Base-by-base conservation (phyloP, 2,888 invertebrate species). In the Nineta flava region DNA sequence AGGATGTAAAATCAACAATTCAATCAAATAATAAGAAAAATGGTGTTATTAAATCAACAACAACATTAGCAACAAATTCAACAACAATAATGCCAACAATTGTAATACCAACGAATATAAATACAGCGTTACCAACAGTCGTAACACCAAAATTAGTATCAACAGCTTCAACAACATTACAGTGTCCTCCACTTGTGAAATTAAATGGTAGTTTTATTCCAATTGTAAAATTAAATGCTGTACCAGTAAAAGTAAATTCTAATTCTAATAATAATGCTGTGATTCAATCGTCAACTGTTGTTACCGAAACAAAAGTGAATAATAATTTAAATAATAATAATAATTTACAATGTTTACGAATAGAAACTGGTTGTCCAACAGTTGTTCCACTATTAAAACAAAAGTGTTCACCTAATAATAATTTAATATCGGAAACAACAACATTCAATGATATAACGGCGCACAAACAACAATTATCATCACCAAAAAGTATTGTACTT, bases 191-290 rank as follows among this genome's bases (percentile, higher is more conserved):
- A 49, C 44, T 52, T 13, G 50, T 68, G 56, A 68, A 67, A 59
- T 57, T 68, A 53, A 67, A 67, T 53, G 65, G 65, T 51, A 65
- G 66, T 57, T 65, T 68, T 60, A 66, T 68, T 65, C 67, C 68
- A 61, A 64, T 68, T 59, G 66, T 67, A 47, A 68, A 67, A 59
- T 56, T 67, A 54, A 67, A 65, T 58, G 58, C 64, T 52, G 58
- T 66, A 61, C 65, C 64, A 55, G 56, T 63, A 52, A 59, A 61
- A 55, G 47, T 62, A 51, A 60, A 59, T 57, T 26, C 26, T 26
- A 26, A 26, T 26, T 26, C 26, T 26, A 46, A 53, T 55, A 38
- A 38, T 38, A 38, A 38, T 9, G 38, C 38, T 38, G 38, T 38
- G 38, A 38, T 38, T 15, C 38, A 38, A 38, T 38, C 38, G n/a